phyloP scores from a whole-genome alignment of 2,113 vertebrate species.

The Stegastes partitus region DNA sequence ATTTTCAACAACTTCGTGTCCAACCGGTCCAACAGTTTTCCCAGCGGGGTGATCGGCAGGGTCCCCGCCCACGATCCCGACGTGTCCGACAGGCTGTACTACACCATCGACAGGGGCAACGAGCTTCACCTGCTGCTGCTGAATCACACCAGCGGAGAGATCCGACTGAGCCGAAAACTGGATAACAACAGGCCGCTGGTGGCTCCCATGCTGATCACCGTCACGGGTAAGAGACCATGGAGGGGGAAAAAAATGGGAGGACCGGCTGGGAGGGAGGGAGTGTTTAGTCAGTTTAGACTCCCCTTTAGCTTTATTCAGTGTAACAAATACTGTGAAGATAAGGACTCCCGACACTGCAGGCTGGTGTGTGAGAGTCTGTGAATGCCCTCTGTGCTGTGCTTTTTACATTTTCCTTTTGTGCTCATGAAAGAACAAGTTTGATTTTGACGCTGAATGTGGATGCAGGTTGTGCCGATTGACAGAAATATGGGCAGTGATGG shows the following conservation, averaged over 20 bases:
- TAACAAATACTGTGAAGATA: conserved; percentile 60
- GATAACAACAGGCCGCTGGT: conserved; percentile 98
- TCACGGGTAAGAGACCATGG: conserved; percentile 91
- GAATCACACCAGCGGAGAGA: conserved; percentile 96
- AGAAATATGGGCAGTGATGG: conserved; percentile 2
- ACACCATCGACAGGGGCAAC: conserved; percentile 96
- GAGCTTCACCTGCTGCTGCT: conserved; percentile 96
- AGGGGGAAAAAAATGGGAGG: conserved; percentile 26
- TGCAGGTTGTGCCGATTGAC: neutral
- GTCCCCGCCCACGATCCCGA: conserved; percentile 97
- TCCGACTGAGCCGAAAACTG: conserved; percentile 95
- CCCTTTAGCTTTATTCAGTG: conserved; percentile 45
- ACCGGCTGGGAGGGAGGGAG: conserved; percentile 12
- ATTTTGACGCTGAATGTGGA: neutral
- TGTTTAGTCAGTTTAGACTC: conserved; percentile 17
- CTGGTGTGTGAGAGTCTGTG: conserved; percentile 31
- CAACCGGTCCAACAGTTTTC: conserved; percentile 97
- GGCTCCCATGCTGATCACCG: conserved; percentile 96
- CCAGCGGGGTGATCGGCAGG: conserved; percentile 93
- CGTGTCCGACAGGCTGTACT: conserved; percentile 94
- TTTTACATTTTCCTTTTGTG: neutral
- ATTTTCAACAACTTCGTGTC: conserved; percentile 99
- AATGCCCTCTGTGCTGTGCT: conserved; percentile 8
- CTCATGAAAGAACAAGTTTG: neutral
- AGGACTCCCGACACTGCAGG: conserved; percentile 35